Evolutionary conservation across 2,113 vertebrate genomes (phyloP), one percentile per base, ranked within the genome.

Genomic region (Mirounga angustirostris): DNA sequence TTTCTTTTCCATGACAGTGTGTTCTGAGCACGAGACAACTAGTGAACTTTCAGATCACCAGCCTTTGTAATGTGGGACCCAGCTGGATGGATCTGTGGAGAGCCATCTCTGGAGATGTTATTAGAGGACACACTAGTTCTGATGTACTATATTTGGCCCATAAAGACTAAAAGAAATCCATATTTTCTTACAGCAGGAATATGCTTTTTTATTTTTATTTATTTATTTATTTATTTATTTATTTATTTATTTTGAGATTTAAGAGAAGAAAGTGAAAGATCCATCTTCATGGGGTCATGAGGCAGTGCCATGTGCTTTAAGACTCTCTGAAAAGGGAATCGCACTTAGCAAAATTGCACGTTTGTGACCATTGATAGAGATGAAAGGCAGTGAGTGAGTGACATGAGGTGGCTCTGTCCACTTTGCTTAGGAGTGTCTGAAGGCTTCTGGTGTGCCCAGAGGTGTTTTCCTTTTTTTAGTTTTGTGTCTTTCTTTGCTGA

Each of bases 291-390:
- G 54, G 50, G 43, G 28, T 74, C 58, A 22, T 58, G 50, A 65
- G 24, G 33, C 36, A 79, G n/a, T 14, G 22, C 33, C 12, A 15
- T n/a, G 3, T 82, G 76, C 22, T 83, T 82, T 86, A 61, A 78
- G 65, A 95, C 43, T 92, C 50, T 73, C n/a, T 89, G 95, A 81
- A 76, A 82, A 87, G 58, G 43, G 56, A 94, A 81, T 83, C 84
- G 21, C 24, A 12, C 54, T 96, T 82, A 36, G 78, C 30, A 54
- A 94, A 97, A 88, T 58, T n/a, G 80, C 7, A 7, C 13, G 56
- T 87, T 87, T 73, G 33, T 43, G 87, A n/a, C 46, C 84, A 54
- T 67, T 76, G 69, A 94, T 21, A 78, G 59, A 96, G 82, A 88
- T 28, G 73, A 92, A 89, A 84, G 63, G 69, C 74, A 46, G 16